phyloP scores from a whole-genome alignment of 1,140 invertebrate genomes.

The Bombus haemorrhoidalis region DNA sequence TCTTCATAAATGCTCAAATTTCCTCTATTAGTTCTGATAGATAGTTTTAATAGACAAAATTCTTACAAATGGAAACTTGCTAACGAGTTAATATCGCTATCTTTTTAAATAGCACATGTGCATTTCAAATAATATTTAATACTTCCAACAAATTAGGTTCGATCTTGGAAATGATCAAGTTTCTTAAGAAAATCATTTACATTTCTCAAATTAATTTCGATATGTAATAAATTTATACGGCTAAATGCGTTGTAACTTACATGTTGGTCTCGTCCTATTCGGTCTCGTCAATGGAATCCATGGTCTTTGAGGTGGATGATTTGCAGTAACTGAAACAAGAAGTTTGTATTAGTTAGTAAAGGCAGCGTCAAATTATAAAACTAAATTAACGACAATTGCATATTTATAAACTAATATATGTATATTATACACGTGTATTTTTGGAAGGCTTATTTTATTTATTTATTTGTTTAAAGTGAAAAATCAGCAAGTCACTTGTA shows the following conservation, averaged over 20 bases:
- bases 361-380: neutral
- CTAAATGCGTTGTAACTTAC: conserved; percentile 85
- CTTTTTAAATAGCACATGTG: neutral
- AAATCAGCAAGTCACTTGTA: no score
- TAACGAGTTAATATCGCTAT: no score
- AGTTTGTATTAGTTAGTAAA: conserved; percentile 21
- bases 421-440: no score
- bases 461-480: no score
- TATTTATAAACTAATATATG: neutral
- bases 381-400: neutral
- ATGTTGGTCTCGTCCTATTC: conserved; percentile 92
- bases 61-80: no score
- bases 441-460: no score
- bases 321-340: conserved; percentile 92
- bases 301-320: conserved; percentile 94
- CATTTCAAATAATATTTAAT: neutral
- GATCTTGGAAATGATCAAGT: neutral
- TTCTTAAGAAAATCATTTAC: neutral
- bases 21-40: no score
- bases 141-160: neutral
- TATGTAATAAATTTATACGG: neutral
- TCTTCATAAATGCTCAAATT: accelerated
- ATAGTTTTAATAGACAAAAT: no score
- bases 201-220: neutral
- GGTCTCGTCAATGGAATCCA: conserved; percentile 96